Evolutionary conservation across 2,888 invertebrate genomes (phyloP).

Genomic region (Disparrhopalites patrizii): DNA sequence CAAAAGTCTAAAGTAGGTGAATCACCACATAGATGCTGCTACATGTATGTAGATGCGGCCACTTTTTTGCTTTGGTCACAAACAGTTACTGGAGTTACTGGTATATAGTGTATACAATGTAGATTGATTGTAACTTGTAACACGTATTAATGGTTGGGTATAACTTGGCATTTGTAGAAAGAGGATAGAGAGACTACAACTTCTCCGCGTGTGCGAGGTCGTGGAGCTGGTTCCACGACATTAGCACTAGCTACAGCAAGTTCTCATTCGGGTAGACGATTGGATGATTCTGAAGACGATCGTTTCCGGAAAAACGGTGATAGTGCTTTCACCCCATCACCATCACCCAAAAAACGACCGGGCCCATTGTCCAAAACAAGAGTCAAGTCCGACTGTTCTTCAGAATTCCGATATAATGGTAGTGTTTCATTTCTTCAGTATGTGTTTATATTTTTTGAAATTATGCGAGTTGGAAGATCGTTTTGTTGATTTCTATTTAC

Average conservation of each 20-base stretch:
- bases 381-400: background rate
- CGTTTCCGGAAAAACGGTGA: background rate
- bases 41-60: too few species aligned
- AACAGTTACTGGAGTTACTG: too few species aligned
- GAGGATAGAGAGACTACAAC: background rate
- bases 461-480: background rate
- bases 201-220: background rate
- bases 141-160: too few species aligned
- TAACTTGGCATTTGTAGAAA: too few species aligned
- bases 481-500: background rate
- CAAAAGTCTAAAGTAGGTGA: constrained; percentile 24
- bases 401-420: constrained; percentile 3
- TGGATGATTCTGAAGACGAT: constrained; percentile 5
- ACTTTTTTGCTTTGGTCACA: too few species aligned
- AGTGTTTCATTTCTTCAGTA: constrained; percentile 5
- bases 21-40: too few species aligned
- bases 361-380: constrained; percentile 10
- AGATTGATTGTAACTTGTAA: too few species aligned
- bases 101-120: too few species aligned
- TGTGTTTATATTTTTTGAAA: background rate
- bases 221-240: constrained; percentile 1
- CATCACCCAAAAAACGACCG: background rate
- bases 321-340: too few species aligned
- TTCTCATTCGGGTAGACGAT: background rate
- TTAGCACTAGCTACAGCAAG: constrained; percentile 2